phyloP scores from a whole-genome alignment of 2,888 invertebrate genomes.

The Adineta ricciae region DNA sequence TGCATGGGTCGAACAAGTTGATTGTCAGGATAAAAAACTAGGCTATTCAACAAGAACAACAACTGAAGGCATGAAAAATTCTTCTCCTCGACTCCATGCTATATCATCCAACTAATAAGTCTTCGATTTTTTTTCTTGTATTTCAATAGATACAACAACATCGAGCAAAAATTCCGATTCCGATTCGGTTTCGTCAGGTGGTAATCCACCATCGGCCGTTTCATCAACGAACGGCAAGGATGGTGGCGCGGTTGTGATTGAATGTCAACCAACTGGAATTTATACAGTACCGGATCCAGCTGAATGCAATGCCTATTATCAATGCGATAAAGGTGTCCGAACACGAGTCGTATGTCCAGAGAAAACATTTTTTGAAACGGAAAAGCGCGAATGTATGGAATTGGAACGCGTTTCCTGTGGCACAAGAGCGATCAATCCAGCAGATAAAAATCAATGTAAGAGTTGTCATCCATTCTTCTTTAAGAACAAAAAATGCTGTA shows the following conservation, averaged over 20 bases:
- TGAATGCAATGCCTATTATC: slow-evolving; percentile 26
- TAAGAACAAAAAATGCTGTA: too few relatives aligned
- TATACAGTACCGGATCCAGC: slow-evolving; percentile 23
- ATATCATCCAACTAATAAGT: not conserved
- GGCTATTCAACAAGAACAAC: not conserved
- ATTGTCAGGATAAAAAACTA: slow-evolving; percentile 26
- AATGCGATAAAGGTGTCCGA: slow-evolving; percentile 26
- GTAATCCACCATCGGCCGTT: not conserved
- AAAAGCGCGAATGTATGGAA: slow-evolving; percentile 28
- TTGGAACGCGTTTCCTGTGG: slow-evolving; percentile 27
- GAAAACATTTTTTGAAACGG: slow-evolving; percentile 27
- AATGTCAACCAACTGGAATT: slow-evolving; percentile 25
- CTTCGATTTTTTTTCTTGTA: too few relatives aligned
- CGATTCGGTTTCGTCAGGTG: not conserved
- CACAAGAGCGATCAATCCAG: slow-evolving; percentile 6
- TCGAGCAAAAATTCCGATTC: not conserved
- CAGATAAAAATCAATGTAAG: slow-evolving; percentile 29
- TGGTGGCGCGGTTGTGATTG: not conserved
- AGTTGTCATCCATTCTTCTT: not conserved
- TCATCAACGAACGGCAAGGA: not conserved
- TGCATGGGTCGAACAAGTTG: slow-evolving; percentile 26
- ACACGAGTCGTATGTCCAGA: slow-evolving; percentile 23
- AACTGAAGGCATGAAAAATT: not conserved
- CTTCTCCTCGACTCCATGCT: not conserved
- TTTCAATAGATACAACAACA: not conserved